A percentile compares a stretch with the other conserved stretches of the same genome.
These are phyloP conservation scores for Rotaria socialis DNA, from an alignment of 2,888 invertebrate genomes.

Conservation along the genomic window DNA sequence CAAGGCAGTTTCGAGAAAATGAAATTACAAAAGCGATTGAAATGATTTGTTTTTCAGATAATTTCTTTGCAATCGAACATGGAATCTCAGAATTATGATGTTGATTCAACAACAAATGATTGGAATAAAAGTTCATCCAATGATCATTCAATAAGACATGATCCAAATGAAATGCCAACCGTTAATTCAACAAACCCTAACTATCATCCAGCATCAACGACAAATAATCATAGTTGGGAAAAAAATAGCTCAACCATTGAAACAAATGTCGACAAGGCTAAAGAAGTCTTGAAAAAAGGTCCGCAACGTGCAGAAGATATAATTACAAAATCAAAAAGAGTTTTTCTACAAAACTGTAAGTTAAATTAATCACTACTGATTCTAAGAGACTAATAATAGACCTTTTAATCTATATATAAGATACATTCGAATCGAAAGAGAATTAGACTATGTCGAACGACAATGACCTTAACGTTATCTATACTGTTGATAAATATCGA, in stretches of 20 bases:
- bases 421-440: background rate
- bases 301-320: constrained; percentile 25
- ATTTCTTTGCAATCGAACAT: background rate
- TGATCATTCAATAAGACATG: background rate
- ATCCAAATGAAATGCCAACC: background rate
- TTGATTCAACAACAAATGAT: background rate
- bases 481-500: background rate
- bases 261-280: background rate
- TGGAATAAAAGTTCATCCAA: background rate
- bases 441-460: no score
- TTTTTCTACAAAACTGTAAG: background rate
- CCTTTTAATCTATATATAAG: background rate
- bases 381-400: no score
- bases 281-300: constrained; percentile 25
- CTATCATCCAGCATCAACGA: background rate
- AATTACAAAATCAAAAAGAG: constrained; percentile 24
- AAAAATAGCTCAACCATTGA: background rate
- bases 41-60: background rate
- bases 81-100: constrained; percentile 2
- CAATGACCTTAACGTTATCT: no score
- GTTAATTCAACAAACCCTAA: constrained; percentile 16
- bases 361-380: background rate
- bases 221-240: no score
- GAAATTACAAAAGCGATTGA: background rate
- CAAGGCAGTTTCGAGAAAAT: background rate